Percentiles rank a stretch among this genome's conserved stretches.
Conservation (phyloP, 2,797 vertebrate species). For the Sebastes itinus region DNA sequence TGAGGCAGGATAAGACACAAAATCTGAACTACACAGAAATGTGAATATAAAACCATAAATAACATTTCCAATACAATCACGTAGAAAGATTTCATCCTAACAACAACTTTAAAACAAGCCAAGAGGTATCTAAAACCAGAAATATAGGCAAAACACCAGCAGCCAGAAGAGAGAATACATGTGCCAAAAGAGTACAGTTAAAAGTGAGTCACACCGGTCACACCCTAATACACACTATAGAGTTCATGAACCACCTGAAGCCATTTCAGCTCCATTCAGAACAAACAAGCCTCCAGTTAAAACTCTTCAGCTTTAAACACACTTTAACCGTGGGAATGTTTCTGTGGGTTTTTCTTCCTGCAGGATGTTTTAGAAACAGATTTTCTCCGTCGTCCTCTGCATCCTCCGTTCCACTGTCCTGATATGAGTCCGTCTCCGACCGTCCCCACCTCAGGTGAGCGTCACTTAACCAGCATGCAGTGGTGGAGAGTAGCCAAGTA, state of each 20-base stretch:
- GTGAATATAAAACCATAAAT: neutral
- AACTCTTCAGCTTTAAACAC: neutral
- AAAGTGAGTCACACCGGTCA: neutral
- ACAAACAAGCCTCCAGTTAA: neutral
- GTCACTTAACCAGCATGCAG: no score
- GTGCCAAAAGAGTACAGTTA: neutral
- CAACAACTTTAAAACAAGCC: neutral
- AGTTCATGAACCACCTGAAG: neutral
- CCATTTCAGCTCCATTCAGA: neutral
- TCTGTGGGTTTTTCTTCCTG: neutral
- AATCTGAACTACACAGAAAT: neutral
- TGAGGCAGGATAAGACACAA: neutral
- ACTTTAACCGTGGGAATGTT: neutral
- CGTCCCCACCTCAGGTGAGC: constrained; percentile 72
- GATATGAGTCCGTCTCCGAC: constrained; percentile 73
- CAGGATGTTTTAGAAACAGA: constrained; percentile 50
- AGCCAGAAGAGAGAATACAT: accelerated
- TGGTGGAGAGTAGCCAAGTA: no score
- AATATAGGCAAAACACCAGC: neutral
- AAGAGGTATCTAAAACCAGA: neutral
- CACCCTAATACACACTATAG: neutral
- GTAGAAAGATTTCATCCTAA: neutral
- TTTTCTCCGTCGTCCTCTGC: constrained; percentile 4
- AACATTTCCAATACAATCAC: neutral
- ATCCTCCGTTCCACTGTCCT: constrained; percentile 61